Percentiles rank a stretch among this genome's conserved stretches.
Evolutionary conservation across 2,113 vertebrate species (phyloP).

Genomic region (Malurus alboscapulatus): DNA sequence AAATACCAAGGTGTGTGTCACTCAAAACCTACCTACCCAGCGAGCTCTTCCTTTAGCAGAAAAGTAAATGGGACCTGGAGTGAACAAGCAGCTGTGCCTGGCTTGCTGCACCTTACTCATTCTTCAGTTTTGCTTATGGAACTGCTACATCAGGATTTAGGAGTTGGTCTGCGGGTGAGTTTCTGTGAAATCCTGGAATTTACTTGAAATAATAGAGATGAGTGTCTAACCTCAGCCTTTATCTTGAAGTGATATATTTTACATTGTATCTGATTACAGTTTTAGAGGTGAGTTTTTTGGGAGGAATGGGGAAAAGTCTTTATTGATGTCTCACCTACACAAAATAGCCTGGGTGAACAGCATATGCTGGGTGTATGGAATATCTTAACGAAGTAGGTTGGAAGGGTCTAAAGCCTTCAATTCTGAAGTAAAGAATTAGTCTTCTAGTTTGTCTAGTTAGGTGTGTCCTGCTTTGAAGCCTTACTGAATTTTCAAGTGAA

Average conservation of each 20-base stretch:
- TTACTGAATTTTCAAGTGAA: neutral
- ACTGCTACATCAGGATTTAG: neutral
- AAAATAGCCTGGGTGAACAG: neutral
- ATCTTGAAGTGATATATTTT: neutral
- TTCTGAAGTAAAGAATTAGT: neutral
- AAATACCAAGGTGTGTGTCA: conserved; percentile 51
- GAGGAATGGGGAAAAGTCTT: neutral
- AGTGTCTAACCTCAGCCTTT: neutral
- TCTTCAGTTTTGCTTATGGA: neutral
- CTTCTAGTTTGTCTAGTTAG: neutral
- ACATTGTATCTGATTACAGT: neutral
- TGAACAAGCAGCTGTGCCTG: neutral
- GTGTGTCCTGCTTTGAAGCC: neutral
- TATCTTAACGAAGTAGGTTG: neutral
- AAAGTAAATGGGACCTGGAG: neutral
- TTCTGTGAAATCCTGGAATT: neutral
- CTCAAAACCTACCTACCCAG: neutral
- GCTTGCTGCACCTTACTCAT: neutral
- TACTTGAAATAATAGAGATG: neutral
- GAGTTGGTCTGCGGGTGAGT: neutral
- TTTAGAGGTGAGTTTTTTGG: neutral
- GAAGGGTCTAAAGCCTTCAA: neutral
- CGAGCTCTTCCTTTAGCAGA: neutral
- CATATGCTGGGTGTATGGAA: neutral
- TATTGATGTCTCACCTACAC: neutral